Conservation (phyloP, 2,113 vertebrate genomes). For the Pelobates fuscus region DNA sequence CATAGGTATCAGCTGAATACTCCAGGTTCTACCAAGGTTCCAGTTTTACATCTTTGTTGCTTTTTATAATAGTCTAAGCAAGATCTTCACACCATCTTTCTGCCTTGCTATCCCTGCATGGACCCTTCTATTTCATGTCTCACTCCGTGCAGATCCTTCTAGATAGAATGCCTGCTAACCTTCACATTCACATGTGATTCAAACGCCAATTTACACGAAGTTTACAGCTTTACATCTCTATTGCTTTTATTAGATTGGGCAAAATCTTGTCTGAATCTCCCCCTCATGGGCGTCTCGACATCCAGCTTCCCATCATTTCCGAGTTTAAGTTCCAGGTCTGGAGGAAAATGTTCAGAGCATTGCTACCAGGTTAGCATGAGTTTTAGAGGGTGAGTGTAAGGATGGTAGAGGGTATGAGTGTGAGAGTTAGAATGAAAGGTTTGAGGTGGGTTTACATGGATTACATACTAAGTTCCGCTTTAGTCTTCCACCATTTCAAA, state of each 20-base stretch:
- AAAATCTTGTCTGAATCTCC: slow-evolving; percentile 65
- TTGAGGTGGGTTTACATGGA: too few relatives aligned
- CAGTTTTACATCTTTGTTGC: too few relatives aligned
- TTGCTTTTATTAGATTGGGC: slow-evolving; percentile 54
- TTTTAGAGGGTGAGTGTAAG: too few relatives aligned
- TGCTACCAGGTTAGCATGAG: slow-evolving; percentile 28
- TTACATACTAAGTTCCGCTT: too few relatives aligned
- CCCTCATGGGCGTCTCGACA: slow-evolving; percentile 62
- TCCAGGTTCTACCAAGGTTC: too few relatives aligned
- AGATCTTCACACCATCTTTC: too few relatives aligned
- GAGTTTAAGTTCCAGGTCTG: slow-evolving; percentile 72
- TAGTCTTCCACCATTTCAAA: too few relatives aligned
- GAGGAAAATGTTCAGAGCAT: slow-evolving; percentile 68
- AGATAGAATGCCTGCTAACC: neutral
- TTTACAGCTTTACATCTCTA: neutral
- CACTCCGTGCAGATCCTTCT: neutral
- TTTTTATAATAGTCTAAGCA: too few relatives aligned
- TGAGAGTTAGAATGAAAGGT: too few relatives aligned
- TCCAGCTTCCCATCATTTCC: slow-evolving; percentile 67
- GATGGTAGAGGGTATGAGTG: too few relatives aligned
- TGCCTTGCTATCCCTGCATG: too few relatives aligned
- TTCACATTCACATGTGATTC: neutral
- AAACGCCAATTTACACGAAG: neutral
- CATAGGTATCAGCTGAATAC: too few relatives aligned
- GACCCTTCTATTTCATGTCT: neutral